Conservation (phyloP, 2,113 vertebrate genomes). For the Sapayoa aenigma region DNA sequence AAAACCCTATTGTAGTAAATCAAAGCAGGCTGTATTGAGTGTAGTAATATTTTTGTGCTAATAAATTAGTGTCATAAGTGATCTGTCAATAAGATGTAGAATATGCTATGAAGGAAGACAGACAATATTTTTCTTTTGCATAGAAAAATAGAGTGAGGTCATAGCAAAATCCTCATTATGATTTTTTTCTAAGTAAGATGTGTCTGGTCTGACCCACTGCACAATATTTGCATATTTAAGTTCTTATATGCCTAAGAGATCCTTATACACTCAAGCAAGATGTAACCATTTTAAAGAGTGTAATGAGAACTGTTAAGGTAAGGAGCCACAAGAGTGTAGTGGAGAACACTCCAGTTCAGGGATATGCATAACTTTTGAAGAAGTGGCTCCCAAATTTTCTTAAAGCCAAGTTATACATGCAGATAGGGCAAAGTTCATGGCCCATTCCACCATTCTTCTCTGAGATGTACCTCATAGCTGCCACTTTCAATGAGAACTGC, state of each 20-base stretch:
- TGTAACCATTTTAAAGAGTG: not conserved
- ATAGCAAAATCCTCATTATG: not conserved
- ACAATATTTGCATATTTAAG: not conserved
- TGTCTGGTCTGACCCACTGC: not conserved
- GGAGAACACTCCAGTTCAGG: not conserved
- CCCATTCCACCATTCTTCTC: not conserved
- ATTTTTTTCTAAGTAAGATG: not conserved
- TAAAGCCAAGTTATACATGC: not conserved
- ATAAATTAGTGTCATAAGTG: conserved; percentile 61
- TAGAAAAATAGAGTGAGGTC: conserved; percentile 39
- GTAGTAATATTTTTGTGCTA: conserved; percentile 53
- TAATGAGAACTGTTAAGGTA: not conserved
- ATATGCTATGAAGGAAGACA: conserved; percentile 44
- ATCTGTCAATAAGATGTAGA: conserved; percentile 59
- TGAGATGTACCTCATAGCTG: not conserved
- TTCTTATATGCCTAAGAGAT: not conserved
- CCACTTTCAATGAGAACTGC: not conserved
- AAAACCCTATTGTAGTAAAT: conserved; percentile 43
- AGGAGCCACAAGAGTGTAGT: fast-evolving
- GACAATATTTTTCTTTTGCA: conserved; percentile 48
- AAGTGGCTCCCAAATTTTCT: not conserved
- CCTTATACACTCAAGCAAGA: not conserved
- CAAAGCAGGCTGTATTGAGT: conserved; percentile 41
- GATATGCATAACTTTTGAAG: not conserved
- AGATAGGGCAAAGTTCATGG: not conserved